phyloP scores from a whole-genome alignment of 2,888 invertebrate species.

The Hylaea fasciaria region DNA sequence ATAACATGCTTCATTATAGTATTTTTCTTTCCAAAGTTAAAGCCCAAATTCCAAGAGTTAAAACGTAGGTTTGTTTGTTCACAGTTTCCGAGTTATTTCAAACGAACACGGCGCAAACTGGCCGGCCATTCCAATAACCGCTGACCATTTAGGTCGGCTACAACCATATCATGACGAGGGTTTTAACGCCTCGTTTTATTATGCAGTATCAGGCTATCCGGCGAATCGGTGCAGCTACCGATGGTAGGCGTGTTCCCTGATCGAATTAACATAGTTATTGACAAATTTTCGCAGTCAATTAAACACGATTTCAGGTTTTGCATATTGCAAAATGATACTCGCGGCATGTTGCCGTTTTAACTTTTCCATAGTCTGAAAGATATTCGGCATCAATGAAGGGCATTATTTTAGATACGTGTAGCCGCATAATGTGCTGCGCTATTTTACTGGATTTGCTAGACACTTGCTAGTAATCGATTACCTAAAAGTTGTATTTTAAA shows the following conservation, averaged over 20 bases:
- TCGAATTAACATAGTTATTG: background rate
- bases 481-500: no score
- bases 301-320: background rate
- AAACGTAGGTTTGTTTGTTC: constrained; percentile 1
- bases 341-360: no score
- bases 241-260: background rate
- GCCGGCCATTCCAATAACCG: constrained; percentile 14
- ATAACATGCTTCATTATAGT: no score
- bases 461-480: no score
- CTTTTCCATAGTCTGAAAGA: no score
- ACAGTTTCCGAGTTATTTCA: constrained; percentile 3
- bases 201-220: constrained; percentile 7
- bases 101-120: constrained; percentile 9
- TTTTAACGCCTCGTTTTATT: constrained; percentile 12
- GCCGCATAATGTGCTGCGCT: no score
- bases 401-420: no score
- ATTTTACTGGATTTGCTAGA: no score
- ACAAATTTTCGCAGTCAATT: background rate
- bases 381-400: no score
- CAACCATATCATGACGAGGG: constrained; percentile 19
- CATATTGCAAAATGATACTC: background rate
- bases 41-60: no score
- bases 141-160: constrained; percentile 24
- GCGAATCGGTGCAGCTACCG: constrained; percentile 4
- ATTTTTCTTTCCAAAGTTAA: no score